Evolutionary conservation across 2,797 vertebrate genomes (phyloP), one percentile per base, ranked within the genome.

Genomic region (Chromobotia macracanthus): DNA sequence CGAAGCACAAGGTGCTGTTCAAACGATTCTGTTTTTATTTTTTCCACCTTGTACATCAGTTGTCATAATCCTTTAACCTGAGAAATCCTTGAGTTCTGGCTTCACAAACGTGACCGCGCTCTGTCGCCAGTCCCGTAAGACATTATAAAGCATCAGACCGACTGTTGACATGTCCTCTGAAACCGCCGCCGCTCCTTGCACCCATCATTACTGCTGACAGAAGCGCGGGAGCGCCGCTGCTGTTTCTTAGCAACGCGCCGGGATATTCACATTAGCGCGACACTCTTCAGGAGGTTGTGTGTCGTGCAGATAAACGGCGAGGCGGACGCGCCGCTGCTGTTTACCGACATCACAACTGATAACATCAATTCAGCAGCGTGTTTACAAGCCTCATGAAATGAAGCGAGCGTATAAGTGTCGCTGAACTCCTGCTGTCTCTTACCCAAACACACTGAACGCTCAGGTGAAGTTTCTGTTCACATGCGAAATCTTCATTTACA

Each of bases 281-380:
- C n/a, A n/a, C n/a, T n/a, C n/a, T n/a, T n/a, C n/a, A n/a, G n/a
- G n/a, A n/a, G n/a, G n/a, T n/a, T n/a, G n/a, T n/a, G n/a, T n/a
- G n/a, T n/a, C n/a, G n/a, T n/a, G n/a, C n/a, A 96, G 97, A 98
- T 98, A 97, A 99, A 97, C 96, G 97, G 96, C 94, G 95, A 95
- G 84, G 95, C 94, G 95, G 95, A 95, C 96, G 96, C 95, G 95
- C 90, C 94, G 90, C 92, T 92, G 95, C 94, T 97, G 96, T 98
- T 96, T 97, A 96, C 96, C 96, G 96, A 97, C 96, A 97, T 94
- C 93, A 93, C 95, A 95, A 97, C 95, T 95, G 96, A 95, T 95
- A 95, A 94, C 95, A 95, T 96, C 96, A 96, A 96, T 96, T 95
- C 95, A 95, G 95, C 95, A 95, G 95, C 95, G 94, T 96, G 96